Evolutionary conservation across 2,888 invertebrate genomes (phyloP).

Genomic region (Cephus pulcher): DNA sequence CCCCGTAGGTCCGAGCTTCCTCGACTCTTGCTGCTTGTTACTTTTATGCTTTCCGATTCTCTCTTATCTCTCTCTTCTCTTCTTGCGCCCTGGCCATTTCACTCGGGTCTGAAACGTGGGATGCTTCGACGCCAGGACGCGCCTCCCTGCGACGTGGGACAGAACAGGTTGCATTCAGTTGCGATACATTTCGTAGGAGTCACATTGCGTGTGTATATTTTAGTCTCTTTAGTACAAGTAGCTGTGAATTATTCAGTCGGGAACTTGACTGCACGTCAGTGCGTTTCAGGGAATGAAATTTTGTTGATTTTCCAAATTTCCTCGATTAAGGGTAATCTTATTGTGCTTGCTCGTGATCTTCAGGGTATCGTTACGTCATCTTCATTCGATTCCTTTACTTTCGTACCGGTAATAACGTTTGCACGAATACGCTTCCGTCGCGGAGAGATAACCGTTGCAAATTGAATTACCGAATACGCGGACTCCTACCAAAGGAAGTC

Average conservation of each 20-base stretch:
- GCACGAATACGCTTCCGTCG: slow-evolving; percentile 25
- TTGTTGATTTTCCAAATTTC: neutral
- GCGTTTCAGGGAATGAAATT: neutral
- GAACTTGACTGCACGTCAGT: too few species aligned
- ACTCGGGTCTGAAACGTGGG: neutral
- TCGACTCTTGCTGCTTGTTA: too few species aligned
- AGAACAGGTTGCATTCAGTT: neutral
- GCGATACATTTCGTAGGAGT: neutral
- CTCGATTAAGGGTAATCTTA: neutral
- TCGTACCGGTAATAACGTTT: too few species aligned
- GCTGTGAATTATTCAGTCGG: too few species aligned
- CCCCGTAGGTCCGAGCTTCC: neutral
- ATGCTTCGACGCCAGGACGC: neutral
- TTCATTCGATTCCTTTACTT: neutral
- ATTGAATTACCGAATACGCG: slow-evolving; percentile 49
- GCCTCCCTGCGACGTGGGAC: too few species aligned
- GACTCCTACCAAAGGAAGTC: slow-evolving; percentile 61
- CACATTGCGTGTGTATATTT: neutral
- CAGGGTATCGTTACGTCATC: neutral
- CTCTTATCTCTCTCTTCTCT: neutral
- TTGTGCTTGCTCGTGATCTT: neutral
- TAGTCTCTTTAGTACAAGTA: too few species aligned
- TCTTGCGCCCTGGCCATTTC: neutral
- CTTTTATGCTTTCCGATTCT: neutral
- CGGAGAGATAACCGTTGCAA: slow-evolving; percentile 33